Base-by-base conservation (phyloP, 2,113 vertebrate genomes). In the Mormyrus lacerda region DNA sequence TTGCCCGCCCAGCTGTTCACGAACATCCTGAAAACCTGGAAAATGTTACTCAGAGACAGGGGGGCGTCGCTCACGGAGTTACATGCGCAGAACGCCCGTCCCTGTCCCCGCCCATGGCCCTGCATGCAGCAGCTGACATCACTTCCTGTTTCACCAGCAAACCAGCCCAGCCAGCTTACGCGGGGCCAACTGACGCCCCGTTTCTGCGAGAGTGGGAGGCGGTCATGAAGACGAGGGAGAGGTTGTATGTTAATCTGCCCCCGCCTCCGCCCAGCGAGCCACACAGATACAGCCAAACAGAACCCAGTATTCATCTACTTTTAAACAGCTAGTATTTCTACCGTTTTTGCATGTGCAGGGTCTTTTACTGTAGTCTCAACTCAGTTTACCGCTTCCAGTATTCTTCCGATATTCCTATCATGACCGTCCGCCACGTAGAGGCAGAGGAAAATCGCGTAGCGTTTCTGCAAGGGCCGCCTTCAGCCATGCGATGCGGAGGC, bases 291-390 rank as follows among this genome's bases (percentile, higher is more conserved):
- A 87, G 24, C 85, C 53, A 87, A 87, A 44, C 35, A 87, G 55
- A 65, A 42, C 27, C 15, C 39, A 13, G 42, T 61, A 88, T 90
- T 89, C 79, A 76, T 88, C 90, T 76, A 48, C 89, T 87, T 24
- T 91, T 91, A 87, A 53, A 35, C 90, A 88, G 88, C 87, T 61
- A 92, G 90, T 92, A 90, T 93, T 91, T 89, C 61, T 90, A 90
- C 87, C 89, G 88, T 87, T 85, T 90, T 50, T 93, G 91, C 93
- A 93, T 93, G 93, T 91, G 79, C 17, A 47, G 53, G 76, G 79
- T 51, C 51, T 53, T 39, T 35, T n/a, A 58, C 35, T 13, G n/a
- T 89, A 19, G 10, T 85, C 83, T 27, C 3, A 35, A 53, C 45
- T 35, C 69, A 42, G 69, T 88, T 88, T 35, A 50, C 87, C 1